Evolutionary conservation across 2,113 vertebrate species (phyloP).

Genomic region (Tragelaphus buxtoni): DNA sequence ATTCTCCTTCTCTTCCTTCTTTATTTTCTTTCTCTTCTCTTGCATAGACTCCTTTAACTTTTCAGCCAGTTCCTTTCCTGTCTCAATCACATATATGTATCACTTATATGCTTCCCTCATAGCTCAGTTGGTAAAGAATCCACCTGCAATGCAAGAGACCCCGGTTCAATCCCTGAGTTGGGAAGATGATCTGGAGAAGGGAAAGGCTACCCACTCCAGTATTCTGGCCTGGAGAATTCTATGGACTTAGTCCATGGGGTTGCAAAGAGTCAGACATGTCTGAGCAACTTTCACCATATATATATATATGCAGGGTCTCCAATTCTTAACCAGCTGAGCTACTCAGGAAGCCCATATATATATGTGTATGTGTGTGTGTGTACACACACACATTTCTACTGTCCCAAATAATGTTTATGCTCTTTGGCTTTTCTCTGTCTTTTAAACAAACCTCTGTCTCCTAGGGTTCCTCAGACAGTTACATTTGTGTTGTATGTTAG

Average conservation of each 20-base stretch:
- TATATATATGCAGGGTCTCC: neutral
- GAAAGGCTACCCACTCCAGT: neutral
- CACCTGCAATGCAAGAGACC: neutral
- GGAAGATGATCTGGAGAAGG: neutral
- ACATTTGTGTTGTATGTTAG: too few species aligned
- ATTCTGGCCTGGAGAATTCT: neutral
- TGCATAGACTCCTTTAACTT: neutral
- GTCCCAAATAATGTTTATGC: neutral
- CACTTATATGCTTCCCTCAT: neutral
- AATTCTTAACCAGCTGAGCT: neutral
- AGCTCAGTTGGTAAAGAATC: neutral
- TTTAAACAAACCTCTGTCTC: constrained; percentile 2
- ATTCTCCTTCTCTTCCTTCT: neutral
- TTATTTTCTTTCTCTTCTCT: neutral
- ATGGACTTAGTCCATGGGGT: neutral
- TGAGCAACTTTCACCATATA: neutral
- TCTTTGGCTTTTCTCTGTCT: neutral
- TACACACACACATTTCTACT: neutral
- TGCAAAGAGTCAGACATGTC: neutral
- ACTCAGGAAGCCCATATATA: neutral
- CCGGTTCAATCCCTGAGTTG: neutral
- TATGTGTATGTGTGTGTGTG: fast-evolving
- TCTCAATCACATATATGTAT: neutral
- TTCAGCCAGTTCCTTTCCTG: neutral
- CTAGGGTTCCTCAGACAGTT: neutral